A percentile compares a stretch with the other conserved stretches of the same genome.
These are phyloP conservation scores for Gopherus evgoodei DNA, from an alignment of 2,113 vertebrate species.

Conservation along the genomic window DNA sequence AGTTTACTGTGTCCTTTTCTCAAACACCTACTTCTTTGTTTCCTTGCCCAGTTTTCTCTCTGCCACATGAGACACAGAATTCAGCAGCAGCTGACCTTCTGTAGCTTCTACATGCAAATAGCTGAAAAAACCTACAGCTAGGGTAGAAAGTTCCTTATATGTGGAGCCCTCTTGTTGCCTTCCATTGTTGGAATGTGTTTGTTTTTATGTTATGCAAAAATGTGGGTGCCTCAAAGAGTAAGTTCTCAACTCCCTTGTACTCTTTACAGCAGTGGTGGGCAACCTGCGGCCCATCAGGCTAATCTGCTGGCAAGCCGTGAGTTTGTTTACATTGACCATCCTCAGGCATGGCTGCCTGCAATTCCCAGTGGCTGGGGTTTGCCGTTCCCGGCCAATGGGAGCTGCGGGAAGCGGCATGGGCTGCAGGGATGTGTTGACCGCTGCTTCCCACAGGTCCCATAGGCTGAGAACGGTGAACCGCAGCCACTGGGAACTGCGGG, in stretches of 20 bases:
- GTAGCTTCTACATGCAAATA: background rate
- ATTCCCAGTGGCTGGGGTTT: too few species aligned
- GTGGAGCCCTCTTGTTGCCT: background rate
- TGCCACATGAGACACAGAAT: conserved; percentile 4
- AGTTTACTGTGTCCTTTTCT: background rate
- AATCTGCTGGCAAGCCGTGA: too few species aligned
- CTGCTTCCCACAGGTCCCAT: too few species aligned
- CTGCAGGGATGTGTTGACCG: too few species aligned
- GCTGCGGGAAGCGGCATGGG: too few species aligned
- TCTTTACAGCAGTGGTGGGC: background rate
- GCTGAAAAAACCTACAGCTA: background rate
- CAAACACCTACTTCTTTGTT: background rate
- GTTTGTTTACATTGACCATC: too few species aligned
- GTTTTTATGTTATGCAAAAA: background rate
- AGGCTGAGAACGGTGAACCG: too few species aligned
- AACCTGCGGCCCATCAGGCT: too few species aligned
- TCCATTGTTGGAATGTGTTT: background rate
- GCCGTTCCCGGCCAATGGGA: too few species aligned
- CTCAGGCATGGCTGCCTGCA: too few species aligned
- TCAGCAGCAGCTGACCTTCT: background rate
- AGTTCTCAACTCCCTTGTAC: background rate
- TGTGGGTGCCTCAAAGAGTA: background rate
- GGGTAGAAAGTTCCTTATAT: background rate
- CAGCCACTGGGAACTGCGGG: too few species aligned
- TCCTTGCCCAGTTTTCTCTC: background rate